phyloP scores from a whole-genome alignment of 1,140 invertebrate species.

The Lutraria rhynchaena region DNA sequence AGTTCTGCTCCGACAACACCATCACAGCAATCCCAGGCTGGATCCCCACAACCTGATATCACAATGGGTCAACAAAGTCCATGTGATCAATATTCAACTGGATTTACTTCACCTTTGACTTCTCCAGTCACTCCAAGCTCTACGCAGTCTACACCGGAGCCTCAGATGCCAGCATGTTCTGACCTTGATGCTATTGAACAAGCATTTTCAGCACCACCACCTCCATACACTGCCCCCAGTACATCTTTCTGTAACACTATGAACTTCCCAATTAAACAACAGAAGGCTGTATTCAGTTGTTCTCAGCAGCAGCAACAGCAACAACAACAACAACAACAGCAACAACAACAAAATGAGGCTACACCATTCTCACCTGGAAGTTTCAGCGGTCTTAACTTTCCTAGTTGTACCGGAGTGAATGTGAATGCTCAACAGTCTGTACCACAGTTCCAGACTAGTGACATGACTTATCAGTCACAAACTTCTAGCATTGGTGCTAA shows the following conservation, averaged over 20 bases:
- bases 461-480: slow-evolving; percentile 63
- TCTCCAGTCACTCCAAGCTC: slow-evolving; percentile 69
- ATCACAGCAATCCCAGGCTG: slow-evolving; percentile 64
- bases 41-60: slow-evolving; percentile 62
- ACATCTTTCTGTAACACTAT: slow-evolving; percentile 64
- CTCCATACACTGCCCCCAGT: slow-evolving; percentile 74
- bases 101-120: slow-evolving; percentile 71
- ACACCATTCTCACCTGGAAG: slow-evolving; percentile 45
- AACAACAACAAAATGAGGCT: slow-evolving; percentile 59
- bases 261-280: slow-evolving; percentile 78
- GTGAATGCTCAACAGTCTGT: slow-evolving; percentile 61
- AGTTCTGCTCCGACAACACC: slow-evolving; percentile 68
- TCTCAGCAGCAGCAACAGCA: slow-evolving; percentile 65
- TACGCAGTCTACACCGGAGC: slow-evolving; percentile 74
- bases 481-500: slow-evolving; percentile 66
- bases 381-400: slow-evolving; percentile 63
- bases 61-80: slow-evolving; percentile 64
- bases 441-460: slow-evolving; percentile 69
- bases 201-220: slow-evolving; percentile 67
- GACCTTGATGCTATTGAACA: slow-evolving; percentile 62
- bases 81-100: slow-evolving; percentile 73
- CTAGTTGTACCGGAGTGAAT: slow-evolving; percentile 38
- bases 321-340: slow-evolving; percentile 53
- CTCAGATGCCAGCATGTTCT: slow-evolving; percentile 65
- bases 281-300: slow-evolving; percentile 79